A percentile compares a stretch with the other conserved stretches of the same genome.
Conservation (phyloP, 2,888 invertebrate genomes). For the Melinaea menophilus region DNA sequence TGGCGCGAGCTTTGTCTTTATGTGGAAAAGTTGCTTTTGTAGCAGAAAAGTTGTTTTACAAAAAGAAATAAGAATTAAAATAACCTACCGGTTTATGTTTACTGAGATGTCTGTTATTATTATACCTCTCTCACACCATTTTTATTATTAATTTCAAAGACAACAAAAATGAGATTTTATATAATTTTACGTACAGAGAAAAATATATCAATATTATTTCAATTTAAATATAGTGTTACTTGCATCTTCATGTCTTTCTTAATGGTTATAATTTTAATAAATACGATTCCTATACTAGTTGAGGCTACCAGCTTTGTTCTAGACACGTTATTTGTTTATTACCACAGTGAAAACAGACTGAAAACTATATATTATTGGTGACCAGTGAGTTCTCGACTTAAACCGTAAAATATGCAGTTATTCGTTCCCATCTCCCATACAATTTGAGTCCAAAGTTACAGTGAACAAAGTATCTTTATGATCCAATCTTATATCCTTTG, state of each 20-base stretch:
- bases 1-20: constrained; percentile 2
- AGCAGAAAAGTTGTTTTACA: constrained; percentile 2
- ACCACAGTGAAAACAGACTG: not conserved
- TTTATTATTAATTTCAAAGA: no score
- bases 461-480: constrained; percentile 4
- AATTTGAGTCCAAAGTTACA: not conserved
- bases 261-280: no score
- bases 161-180: no score
- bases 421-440: constrained; percentile 4
- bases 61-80: constrained; percentile 1
- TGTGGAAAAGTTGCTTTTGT: constrained; percentile 5
- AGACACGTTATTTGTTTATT: not conserved
- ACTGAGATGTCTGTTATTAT: not conserved
- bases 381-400: constrained; percentile 10
- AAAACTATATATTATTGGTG: constrained; percentile 1
- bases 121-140: no score
- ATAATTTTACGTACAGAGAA: no score
- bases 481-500: not conserved
- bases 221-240: no score
- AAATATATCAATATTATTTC: no score
- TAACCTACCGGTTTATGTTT: not conserved
- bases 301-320: no score
- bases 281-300: no score
- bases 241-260: no score
- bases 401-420: constrained; percentile 10